Base-by-base conservation (phyloP, 2,113 vertebrate species). In the Elachura formosa region DNA sequence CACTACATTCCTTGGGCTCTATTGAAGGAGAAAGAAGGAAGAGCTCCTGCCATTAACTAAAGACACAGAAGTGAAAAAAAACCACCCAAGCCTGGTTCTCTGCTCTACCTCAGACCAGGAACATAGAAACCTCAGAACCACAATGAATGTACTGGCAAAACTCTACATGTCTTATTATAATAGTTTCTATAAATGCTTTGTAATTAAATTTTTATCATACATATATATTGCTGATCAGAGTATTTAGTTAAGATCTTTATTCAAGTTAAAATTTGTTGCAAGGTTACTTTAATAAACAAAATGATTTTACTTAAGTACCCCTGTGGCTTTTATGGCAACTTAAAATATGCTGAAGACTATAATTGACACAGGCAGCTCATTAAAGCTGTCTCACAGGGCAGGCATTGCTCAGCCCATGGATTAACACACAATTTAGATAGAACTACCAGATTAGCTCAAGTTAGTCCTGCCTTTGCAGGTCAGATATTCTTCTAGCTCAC, bases 171-270 rank as follows among this genome's bases (percentile, higher is more conserved):
- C 66, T 89, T 62, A 95, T 91, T 89, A 91, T 76, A 85, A 63
- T 79, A 89, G 79, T 89, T 88, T 66, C 75, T 76, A 43, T 63
- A 91, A 95, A 83, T 51, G 88, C 84, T 96, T 94, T 92, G 85
- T 93, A 96, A 95, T 96, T 95, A 94, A 93, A 83, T 16, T 92
- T 94, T 91, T 96, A 96, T 93, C 87, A 36, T 52, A 62, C 33
- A 81, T 87, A 76, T 59, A 91, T 75, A 78, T 75, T 90, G 75
- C 92, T 88, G 82, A 95, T 93, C 78, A 54, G 69, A 83, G 38
- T n/a, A 69, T 88, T 94, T 93, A 69, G 41, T 62, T 45, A 66
- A 93, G 96, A 88, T 94, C 92, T 71, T 94, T 80, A 85, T 86
- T 80, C 34, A 55, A 64, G 55, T 76, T 71, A 79, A 79, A 83